Evolutionary conservation across 2,888 invertebrate genomes (phyloP), one percentile per base, ranked within the genome.

Genomic region (Hypercompe scribonia): DNA sequence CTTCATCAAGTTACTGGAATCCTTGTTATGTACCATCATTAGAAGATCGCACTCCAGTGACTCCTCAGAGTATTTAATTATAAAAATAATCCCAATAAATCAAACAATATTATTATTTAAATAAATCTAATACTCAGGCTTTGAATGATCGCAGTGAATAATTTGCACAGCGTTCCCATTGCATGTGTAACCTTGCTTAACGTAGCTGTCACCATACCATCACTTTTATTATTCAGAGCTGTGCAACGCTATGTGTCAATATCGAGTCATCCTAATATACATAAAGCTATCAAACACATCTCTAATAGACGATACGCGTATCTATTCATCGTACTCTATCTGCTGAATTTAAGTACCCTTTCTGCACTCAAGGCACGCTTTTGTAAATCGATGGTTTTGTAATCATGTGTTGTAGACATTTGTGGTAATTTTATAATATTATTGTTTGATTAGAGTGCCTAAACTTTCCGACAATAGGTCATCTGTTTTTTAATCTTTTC

Each of bases 181-280:
- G 13, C 58, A 31, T 31, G 31, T 31, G 58, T 61, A 31, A 58
- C 58, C 58, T 58, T 28, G 58, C 28, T 61, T 31, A 18, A 28
- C 61, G 31, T 1, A 1, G 18, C 15, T 61, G 15, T 61, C 31
- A 31, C 61, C 61, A 66, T 66, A 2, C 46, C 33, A 46, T 46
- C 31, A 24, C 18, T 46, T 33, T 66, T 66, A 66, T 66, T 46
- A 66, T 33, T 42, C 66, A 66, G 21, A 61, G 31, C 31, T 61
- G 31, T 61, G 42, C 46, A 66, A 66, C 46, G 13, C 33, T 33
- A 33, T 33, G 31, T 33, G 46, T 24, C 46, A 66, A 46, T 46
- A 46, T 46, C 42, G 31, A 46, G 28, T 33, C 46, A 46, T 31
- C 11, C 31, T 39, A 10, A 42, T 42, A 42, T 66, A 46, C 46